Conservation (phyloP, 1,140 invertebrate species). For the Formica selysi region DNA sequence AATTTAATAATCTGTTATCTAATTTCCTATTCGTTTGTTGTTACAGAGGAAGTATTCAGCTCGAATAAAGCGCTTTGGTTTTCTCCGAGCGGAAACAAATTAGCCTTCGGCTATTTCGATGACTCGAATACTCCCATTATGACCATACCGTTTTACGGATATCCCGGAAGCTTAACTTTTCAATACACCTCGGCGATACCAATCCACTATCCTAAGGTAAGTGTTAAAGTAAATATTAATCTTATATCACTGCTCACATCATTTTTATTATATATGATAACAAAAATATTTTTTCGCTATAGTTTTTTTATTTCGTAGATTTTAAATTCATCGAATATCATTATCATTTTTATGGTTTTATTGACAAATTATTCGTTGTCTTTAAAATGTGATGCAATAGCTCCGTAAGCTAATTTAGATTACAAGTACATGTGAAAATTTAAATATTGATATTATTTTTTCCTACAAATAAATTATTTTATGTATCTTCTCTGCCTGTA, state of each 20-base stretch:
- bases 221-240: conserved; percentile 26
- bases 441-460: neutral
- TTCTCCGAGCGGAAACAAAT: conserved; percentile 91
- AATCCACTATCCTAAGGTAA: conserved; percentile 95
- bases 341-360: neutral
- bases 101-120: conserved; percentile 95
- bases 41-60: conserved; percentile 95
- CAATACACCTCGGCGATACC: conserved; percentile 89
- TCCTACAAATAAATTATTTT: neutral
- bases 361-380: neutral
- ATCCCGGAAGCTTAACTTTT: conserved; percentile 87
- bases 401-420: neutral
- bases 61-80: conserved; percentile 96
- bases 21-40: conserved; percentile 52
- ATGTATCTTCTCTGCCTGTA: neutral
- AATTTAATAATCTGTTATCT: neutral
- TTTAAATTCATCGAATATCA: neutral
- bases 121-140: conserved; percentile 90
- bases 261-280: neutral
- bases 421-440: neutral
- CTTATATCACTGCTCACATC: neutral
- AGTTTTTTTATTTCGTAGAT: neutral
- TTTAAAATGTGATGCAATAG: neutral
- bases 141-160: conserved; percentile 88
- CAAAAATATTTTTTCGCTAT: neutral